Base-by-base conservation (phyloP, 37 sponge, comb jelly and placozoan species). In the Diacarnus erythraeanus region DNA sequence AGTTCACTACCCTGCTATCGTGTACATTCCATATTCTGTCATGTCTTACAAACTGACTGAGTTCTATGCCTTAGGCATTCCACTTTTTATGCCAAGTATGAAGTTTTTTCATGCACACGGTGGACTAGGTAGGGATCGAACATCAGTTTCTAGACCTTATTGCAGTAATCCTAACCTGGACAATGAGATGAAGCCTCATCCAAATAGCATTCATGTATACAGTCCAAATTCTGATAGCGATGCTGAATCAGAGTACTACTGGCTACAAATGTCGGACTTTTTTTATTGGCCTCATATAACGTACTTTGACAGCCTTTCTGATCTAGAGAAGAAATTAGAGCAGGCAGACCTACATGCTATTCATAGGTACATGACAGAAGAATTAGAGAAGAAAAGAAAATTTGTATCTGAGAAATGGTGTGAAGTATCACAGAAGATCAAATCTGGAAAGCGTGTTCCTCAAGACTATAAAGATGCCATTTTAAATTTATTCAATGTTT, bases 201-300 rank as follows among this genome's bases (percentile, higher is more conserved):
- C 84, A 0, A 57, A 29, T 17, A 69, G 69, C 57, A 31, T 57
- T 38, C 84, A 84, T 31, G 70, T 77, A 3, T 84, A 84, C 84
- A 76, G 70, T 35, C 84, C 84, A 58, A 77, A 71, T 37, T 58
- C 54, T 0, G 42, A 84, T 47, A n/a, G n/a, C n/a, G 84, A 77
- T 29, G 38, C 43, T 25, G 84, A 84, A 33, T 77, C 77, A 21
- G 84, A 84, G 59, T 76, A 31, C 27, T 84, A 84, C 71, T 84
- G 84, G 84, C 12, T 84, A 70, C 84, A 84, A 70, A 58, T 84
- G 54, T 36, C 77, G 0, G 77, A 84, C 61, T 76, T 84, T 44
- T 84, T 67, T 31, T 57, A 84, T 44, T 75, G 77, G 71, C 84
- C 84, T 0, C 84, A 84, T 30, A 51, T 84, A 26, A 59, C 44